phyloP scores from a whole-genome alignment of 2,888 invertebrate genomes.

The Mythimna lalbum region DNA sequence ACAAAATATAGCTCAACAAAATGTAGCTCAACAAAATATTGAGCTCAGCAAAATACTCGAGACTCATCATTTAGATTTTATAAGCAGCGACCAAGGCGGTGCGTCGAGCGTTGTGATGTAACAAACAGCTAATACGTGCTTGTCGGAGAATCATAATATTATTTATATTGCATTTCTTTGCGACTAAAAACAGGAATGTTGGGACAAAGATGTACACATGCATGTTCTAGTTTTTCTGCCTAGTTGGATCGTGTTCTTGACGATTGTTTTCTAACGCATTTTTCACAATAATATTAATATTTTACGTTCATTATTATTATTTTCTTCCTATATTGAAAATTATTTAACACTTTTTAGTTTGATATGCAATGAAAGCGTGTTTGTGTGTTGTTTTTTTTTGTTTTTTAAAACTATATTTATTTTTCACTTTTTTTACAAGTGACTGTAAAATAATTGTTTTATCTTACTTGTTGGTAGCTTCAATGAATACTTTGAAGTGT shows the following conservation, averaged over 20 bases:
- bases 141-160: not conserved
- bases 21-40: conserved; percentile 28
- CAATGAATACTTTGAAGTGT: no score
- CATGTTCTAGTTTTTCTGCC: not conserved
- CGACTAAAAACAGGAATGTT: not conserved
- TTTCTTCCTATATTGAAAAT: no score
- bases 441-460: no score
- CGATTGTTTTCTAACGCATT: no score
- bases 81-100: conserved; percentile 19
- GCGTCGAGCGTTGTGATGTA: conserved; percentile 6
- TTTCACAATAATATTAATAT: no score
- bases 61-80: conserved; percentile 33
- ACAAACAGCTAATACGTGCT: conserved; percentile 36
- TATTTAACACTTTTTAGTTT: no score
- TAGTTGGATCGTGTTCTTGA: not conserved
- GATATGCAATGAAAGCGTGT: no score
- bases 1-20: conserved; percentile 17
- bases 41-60: conserved; percentile 31
- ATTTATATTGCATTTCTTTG: conserved; percentile 18
- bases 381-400: no score
- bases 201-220: not conserved
- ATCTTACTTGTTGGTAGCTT: no score
- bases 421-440: no score
- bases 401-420: no score
- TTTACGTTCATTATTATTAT: no score